Conservation (phyloP, 2,113 vertebrate genomes). For the Felis chaus region DNA sequence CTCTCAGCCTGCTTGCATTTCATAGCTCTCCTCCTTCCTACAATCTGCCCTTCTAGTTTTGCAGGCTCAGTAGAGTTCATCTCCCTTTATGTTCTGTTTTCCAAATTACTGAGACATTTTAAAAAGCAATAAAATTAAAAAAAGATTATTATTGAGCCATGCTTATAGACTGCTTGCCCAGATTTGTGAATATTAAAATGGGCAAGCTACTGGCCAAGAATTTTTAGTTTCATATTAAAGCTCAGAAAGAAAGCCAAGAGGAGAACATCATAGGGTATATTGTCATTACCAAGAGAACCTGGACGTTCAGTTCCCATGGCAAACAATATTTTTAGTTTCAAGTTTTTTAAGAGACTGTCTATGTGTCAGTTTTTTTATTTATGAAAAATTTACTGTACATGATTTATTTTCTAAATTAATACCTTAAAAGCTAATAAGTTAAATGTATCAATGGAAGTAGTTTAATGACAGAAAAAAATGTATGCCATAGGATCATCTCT, state of each 20-base stretch:
- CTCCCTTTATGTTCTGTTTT: constrained; percentile 38
- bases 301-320: not conserved
- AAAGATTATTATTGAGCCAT: not conserved
- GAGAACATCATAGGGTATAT: not conserved
- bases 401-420: constrained; percentile 3
- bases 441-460: not conserved
- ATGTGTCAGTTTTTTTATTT: not conserved
- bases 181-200: not conserved
- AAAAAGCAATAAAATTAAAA: not conserved
- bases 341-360: not conserved
- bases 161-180: not conserved
- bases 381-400: not conserved
- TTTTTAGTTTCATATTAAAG: not conserved
- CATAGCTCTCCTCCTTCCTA: constrained; percentile 44
- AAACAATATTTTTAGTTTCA: not conserved
- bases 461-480: constrained; percentile 23
- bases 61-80: constrained; percentile 9
- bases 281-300: not conserved
- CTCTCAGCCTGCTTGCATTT: constrained; percentile 35
- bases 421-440: not conserved
- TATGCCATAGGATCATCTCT: not conserved
- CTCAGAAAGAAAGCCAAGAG: not conserved
- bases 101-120: constrained; percentile 2
- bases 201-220: not conserved
- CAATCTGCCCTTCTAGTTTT: constrained; percentile 10